A percentile compares a stretch with the other conserved stretches of the same genome.
Conservation (phyloP, 2,888 invertebrate species). For the Melanotus villosus region DNA sequence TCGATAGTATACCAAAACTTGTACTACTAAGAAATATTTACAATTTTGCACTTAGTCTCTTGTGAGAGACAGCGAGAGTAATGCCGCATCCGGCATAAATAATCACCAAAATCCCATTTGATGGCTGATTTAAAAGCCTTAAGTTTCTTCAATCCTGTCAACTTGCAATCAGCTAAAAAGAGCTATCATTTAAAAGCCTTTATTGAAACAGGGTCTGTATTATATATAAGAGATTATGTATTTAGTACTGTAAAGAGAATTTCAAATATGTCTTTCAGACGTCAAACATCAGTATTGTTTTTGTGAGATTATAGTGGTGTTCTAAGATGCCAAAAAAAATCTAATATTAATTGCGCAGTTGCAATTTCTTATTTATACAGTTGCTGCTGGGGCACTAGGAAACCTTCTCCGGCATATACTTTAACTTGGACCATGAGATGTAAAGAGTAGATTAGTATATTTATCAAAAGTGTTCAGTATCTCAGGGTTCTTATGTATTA, state of each 20-base stretch:
- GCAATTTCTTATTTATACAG: background rate
- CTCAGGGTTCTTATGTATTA: conserved; percentile 32
- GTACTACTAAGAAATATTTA: conserved; percentile 57
- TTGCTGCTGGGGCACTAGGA: background rate
- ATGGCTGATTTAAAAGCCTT: conserved; percentile 44
- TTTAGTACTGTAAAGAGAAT: conserved; percentile 61
- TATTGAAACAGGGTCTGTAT: conserved; percentile 69
- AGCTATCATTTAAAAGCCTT: conserved; percentile 68
- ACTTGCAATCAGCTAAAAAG: conserved; percentile 64
- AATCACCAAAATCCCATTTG: conserved; percentile 32
- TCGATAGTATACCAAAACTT: conserved; percentile 46
- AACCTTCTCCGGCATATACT: background rate
- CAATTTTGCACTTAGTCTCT: conserved; percentile 55
- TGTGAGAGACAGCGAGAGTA: conserved; percentile 43
- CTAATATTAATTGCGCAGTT: conserved; percentile 13
- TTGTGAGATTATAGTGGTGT: conserved; percentile 56
- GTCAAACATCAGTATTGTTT: conserved; percentile 63
- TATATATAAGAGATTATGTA: conserved; percentile 65
- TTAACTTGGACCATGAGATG: conserved; percentile 4
- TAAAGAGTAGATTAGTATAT: background rate
- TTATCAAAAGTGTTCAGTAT: conserved; percentile 28
- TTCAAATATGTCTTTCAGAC: conserved; percentile 59
- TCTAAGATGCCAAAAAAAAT: conserved; percentile 35
- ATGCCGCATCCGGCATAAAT: conserved; percentile 48
- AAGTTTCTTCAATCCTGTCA: conserved; percentile 46